A percentile compares a stretch with the other conserved stretches of the same genome.
Evolutionary conservation across 2,888 invertebrate genomes (phyloP).

Genomic region (Meandrusa payeni): DNA sequence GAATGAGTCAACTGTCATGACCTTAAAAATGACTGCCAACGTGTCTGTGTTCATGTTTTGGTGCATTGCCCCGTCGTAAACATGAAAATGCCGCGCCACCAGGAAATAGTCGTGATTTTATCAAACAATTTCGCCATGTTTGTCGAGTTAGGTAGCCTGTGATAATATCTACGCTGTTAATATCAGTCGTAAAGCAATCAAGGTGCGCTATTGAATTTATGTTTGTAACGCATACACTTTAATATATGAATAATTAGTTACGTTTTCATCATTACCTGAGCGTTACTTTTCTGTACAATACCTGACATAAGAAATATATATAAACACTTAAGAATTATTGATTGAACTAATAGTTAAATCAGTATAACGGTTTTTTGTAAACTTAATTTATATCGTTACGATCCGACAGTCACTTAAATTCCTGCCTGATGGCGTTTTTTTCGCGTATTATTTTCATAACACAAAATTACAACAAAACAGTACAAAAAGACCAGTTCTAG

Average conservation of each 20-base stretch:
- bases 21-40: conserved; percentile 37
- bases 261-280: too few species aligned
- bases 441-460: too few species aligned
- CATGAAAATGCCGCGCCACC: conserved; percentile 32
- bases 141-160: conserved; percentile 35
- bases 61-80: conserved; percentile 39
- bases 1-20: conserved; percentile 41
- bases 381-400: too few species aligned
- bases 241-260: too few species aligned
- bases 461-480: too few species aligned
- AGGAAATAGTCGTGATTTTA: conserved; percentile 38
- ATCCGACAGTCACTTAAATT: too few species aligned
- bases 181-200: conserved; percentile 26
- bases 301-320: too few species aligned
- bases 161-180: conserved; percentile 31
- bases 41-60: conserved; percentile 35
- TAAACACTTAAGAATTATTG: not conserved
- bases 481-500: too few species aligned
- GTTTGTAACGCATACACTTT: conserved; percentile 1
- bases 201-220: conserved; percentile 8
- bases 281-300: too few species aligned
- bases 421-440: too few species aligned
- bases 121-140: conserved; percentile 33
- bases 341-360: not conserved
- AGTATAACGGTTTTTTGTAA: too few species aligned